Percentiles rank a stretch among this genome's conserved stretches.
Conservation (phyloP, 2,888 invertebrate genomes). For the Synanthedon formicaeformis region DNA sequence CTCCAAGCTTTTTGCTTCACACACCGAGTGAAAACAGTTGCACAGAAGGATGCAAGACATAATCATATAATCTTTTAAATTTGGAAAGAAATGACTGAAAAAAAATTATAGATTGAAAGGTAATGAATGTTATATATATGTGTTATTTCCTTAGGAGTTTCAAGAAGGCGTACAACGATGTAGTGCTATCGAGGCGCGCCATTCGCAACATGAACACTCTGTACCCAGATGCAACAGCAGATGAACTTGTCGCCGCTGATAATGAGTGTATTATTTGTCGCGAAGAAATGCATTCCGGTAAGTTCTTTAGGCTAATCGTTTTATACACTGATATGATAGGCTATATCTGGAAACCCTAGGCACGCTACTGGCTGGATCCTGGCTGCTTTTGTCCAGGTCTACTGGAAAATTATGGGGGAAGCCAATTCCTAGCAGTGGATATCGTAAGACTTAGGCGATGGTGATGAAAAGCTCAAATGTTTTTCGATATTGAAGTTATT, state of each 20-base stretch:
- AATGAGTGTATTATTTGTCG: slow-evolving; percentile 99
- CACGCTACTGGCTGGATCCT: background rate
- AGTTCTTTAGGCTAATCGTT: slow-evolving; percentile 5
- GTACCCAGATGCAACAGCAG: slow-evolving; percentile 95
- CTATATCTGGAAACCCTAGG: background rate
- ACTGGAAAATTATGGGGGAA: too few relatives aligned
- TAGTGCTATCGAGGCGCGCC: slow-evolving; percentile 94
- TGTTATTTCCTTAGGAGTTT: slow-evolving; percentile 76
- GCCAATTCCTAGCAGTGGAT: too few relatives aligned
- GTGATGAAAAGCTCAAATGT: too few relatives aligned
- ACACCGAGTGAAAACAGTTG: too few relatives aligned
- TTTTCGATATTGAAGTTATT: too few relatives aligned
- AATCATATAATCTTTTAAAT: too few relatives aligned
- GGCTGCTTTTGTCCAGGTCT: too few relatives aligned
- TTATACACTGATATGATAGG: background rate
- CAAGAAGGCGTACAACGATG: slow-evolving; percentile 97
- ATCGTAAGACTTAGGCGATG: too few relatives aligned
- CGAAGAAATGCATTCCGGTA: slow-evolving; percentile 81
- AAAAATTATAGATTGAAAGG: too few relatives aligned
- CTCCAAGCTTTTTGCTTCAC: too few relatives aligned
- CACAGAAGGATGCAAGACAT: too few relatives aligned
- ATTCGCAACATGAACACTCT: slow-evolving; percentile 98
- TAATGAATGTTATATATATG: background rate
- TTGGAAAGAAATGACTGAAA: too few relatives aligned
- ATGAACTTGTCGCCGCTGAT: slow-evolving; percentile 91